phyloP scores from a whole-genome alignment of 1,140 invertebrate species.

The Drosophila pandora region DNA sequence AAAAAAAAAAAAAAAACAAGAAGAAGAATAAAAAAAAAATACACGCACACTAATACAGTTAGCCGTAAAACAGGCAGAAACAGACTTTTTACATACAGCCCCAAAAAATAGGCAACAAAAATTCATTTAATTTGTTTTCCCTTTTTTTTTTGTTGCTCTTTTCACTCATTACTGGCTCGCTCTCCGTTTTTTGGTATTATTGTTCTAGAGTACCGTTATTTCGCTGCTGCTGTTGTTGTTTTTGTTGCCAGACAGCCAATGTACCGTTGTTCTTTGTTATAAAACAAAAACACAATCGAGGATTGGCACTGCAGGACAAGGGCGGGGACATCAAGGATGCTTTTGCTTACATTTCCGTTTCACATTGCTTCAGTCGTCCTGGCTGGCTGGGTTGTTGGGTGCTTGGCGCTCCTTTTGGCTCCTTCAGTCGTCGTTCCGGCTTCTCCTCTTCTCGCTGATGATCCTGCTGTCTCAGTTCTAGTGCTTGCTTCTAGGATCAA shows the following conservation, averaged over 20 bases:
- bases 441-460: neutral
- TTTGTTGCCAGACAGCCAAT: neutral
- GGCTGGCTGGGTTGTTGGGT: neutral
- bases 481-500: neutral
- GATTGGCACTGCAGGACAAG: conserved; percentile 1
- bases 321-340: conserved; percentile 9
- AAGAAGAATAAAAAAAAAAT: conserved; percentile 1
- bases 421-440: conserved; percentile 7
- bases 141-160: conserved; percentile 19
- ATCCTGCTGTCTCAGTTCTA: neutral
- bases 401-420: conserved; percentile 31
- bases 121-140: conserved; percentile 31
- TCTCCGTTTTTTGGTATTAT: conserved; percentile 4
- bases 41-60: conserved; percentile 15
- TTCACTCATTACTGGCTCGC: conserved; percentile 18
- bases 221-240: neutral
- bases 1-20: conserved; percentile 8
- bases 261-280: conserved; percentile 33
- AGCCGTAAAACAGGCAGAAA: conserved; percentile 2
- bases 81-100: conserved; percentile 32
- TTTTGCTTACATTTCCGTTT: conserved; percentile 45
- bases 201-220: neutral
- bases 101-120: conserved; percentile 38
- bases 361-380: conserved; percentile 6
- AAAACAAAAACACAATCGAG: conserved; percentile 42